Base-by-base conservation (phyloP, 2,113 vertebrate species). In the Antennarius striatus region DNA sequence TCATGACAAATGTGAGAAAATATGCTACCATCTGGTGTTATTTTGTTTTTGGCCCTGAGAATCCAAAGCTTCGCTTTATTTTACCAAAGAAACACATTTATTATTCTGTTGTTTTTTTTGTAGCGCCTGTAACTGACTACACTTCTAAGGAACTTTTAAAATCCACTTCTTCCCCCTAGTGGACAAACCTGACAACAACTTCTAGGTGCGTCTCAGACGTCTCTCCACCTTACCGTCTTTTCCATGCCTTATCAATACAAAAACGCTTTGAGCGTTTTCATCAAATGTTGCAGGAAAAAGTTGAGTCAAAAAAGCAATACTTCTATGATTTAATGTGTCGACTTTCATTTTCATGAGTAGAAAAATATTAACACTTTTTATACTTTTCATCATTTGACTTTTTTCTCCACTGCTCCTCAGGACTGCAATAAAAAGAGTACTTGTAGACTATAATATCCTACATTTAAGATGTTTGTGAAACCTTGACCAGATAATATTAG, bases 141-240 rank as follows among this genome's bases (percentile, higher is more conserved):
- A 15, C 46, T 62, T 62, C 51, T 29, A 22, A 32, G 10, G 8
- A n/a, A 69, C 47, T 58, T 42, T 30, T 32, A 32, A 66, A 65
- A 72, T 48, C 63, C 83, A 74, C 75, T 86, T 66, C 62, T 61
- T 10, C 86, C 89, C 65, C 78, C 89, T 83, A 10, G 65, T 87
- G 89, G 86, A 77, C 48, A 71, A 55, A 81, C 15, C 3, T 4
- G 45, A 54, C 57, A 73, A 73, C 6, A 73, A 73, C 6, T 49
- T 58, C 83, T 82, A 55, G 46, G 5, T 53, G 49, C 10, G 3
- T 36, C 32, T 36, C 8, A 36, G 16, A 11, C 9, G 16, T 48
- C 30, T 67, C 14, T 54, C 46, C 57, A 51, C 46, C 43, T n/a
- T 12, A 1, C 4, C 40, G 48, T 40, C 30, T 13, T 6, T 32